phyloP scores from a whole-genome alignment of 2,113 vertebrate species.

The Scophthalmus maximus region DNA sequence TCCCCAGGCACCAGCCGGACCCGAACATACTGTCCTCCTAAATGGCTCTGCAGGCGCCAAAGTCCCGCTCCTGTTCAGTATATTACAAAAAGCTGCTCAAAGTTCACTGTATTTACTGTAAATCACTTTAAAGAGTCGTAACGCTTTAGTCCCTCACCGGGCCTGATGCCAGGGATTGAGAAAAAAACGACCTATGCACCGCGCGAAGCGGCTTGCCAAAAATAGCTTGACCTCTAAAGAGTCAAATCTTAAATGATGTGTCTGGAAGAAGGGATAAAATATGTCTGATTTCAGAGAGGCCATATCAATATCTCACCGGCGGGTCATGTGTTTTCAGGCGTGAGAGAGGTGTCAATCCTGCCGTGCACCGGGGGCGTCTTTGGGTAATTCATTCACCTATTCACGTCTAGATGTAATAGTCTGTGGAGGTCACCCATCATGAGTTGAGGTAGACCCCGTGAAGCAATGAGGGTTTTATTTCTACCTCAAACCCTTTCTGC shows the following conservation, averaged over 20 bases:
- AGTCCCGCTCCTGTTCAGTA: slow-evolving; percentile 41
- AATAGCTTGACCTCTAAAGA: slow-evolving; percentile 68
- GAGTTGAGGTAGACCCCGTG: slow-evolving; percentile 60
- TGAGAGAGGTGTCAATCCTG: slow-evolving; percentile 58
- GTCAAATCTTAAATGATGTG: slow-evolving; percentile 53
- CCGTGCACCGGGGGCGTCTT: slow-evolving; percentile 59
- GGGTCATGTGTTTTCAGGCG: slow-evolving; percentile 59
- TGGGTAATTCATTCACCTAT: slow-evolving; percentile 73
- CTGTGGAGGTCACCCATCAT: slow-evolving; percentile 77
- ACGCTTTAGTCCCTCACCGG: slow-evolving; percentile 49
- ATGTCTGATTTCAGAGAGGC: slow-evolving; percentile 65
- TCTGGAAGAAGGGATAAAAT: slow-evolving; percentile 62
- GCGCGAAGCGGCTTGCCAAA: slow-evolving; percentile 24
- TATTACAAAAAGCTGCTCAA: slow-evolving; percentile 49
- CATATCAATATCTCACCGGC: slow-evolving; percentile 70
- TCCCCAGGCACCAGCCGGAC: slow-evolving; percentile 39
- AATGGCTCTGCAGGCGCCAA: slow-evolving; percentile 26
- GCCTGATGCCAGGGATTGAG: slow-evolving; percentile 47
- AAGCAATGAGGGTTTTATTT: slow-evolving; percentile 78
- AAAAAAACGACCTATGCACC: slow-evolving; percentile 37
- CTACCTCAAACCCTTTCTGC: slow-evolving; percentile 70
- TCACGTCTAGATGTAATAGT: slow-evolving; percentile 74
- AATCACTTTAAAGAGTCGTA: slow-evolving; percentile 54
- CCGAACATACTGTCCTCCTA: slow-evolving; percentile 27
- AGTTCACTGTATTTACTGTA: slow-evolving; percentile 57